Percentiles rank a stretch among this genome's conserved stretches.
Evolutionary conservation across 2,797 vertebrate genomes (phyloP).

Genomic region (Sebastes cheni): DNA sequence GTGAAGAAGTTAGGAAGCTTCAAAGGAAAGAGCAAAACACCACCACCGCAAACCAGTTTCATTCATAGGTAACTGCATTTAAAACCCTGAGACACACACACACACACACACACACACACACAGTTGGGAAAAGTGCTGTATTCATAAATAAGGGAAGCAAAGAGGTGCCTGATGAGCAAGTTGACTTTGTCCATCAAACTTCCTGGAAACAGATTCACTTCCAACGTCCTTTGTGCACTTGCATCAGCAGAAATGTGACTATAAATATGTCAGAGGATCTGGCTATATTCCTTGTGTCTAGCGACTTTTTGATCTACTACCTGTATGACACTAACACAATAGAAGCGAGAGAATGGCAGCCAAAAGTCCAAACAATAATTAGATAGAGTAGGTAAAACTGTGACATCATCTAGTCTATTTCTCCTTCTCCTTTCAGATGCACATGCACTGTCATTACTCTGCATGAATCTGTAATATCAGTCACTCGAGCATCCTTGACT

Average conservation of each 20-base stretch:
- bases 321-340: constrained; percentile 13
- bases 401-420: not conserved
- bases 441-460: not conserved
- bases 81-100: not conserved
- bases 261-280: constrained; percentile 18
- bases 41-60: constrained; percentile 25
- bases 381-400: not conserved
- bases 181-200: not conserved
- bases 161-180: not conserved
- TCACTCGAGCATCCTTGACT: not conserved
- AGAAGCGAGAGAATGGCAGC: not conserved
- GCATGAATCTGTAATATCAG: constrained; percentile 22
- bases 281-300: not conserved
- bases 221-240: not conserved
- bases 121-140: not conserved
- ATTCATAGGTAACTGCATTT: not conserved
- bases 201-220: constrained; percentile 13
- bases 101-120: not conserved
- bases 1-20: constrained; percentile 7
- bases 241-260: constrained; percentile 19
- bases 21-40: not conserved
- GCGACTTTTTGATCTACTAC: not conserved
- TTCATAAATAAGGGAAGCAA: not conserved
- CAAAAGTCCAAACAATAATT: constrained; percentile 1
- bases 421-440: not conserved